Evolutionary conservation across 2,888 invertebrate species (phyloP).

Genomic region (Coelopa pilipes): DNA sequence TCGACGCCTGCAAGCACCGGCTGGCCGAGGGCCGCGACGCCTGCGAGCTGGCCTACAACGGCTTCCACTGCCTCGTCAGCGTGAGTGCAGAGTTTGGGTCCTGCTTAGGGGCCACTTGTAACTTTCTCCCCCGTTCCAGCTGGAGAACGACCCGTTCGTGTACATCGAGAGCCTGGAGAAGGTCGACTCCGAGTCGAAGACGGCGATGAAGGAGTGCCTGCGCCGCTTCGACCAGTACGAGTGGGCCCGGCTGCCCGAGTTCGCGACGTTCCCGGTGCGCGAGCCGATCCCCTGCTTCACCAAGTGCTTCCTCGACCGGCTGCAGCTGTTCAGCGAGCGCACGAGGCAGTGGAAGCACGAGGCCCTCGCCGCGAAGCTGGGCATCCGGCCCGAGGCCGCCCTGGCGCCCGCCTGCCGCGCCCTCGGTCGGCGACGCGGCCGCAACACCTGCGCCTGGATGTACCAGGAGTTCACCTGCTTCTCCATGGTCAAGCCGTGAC

Average conservation of each 20-base stretch:
- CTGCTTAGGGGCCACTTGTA: neutral
- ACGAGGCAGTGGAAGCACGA: slow-evolving; percentile 53
- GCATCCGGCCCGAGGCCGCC: slow-evolving; percentile 48
- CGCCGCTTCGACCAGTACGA: slow-evolving; percentile 51
- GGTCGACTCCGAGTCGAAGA: slow-evolving; percentile 49
- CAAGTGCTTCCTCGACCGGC: slow-evolving; percentile 53
- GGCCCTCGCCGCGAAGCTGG: slow-evolving; percentile 49
- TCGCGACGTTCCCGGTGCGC: slow-evolving; percentile 48
- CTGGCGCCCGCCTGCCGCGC: slow-evolving; percentile 44
- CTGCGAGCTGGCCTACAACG: slow-evolving; percentile 56
- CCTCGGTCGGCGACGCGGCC: slow-evolving; percentile 42
- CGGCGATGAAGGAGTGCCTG: slow-evolving; percentile 58
- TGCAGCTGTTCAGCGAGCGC: slow-evolving; percentile 53
- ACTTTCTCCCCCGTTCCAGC: slow-evolving; percentile 42
- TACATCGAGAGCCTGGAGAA: slow-evolving; percentile 55
- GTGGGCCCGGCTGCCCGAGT: slow-evolving; percentile 52
- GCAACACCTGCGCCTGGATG: slow-evolving; percentile 47
- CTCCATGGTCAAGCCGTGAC: slow-evolving; percentile 43
- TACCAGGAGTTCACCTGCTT: slow-evolving; percentile 58
- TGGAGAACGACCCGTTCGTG: slow-evolving; percentile 59
- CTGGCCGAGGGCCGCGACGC: slow-evolving; percentile 43
- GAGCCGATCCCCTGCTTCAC: slow-evolving; percentile 61
- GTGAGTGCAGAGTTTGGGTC: slow-evolving; percentile 49
- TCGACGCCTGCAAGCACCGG: slow-evolving; percentile 53
- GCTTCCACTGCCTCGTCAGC: slow-evolving; percentile 58